These are phyloP conservation scores for Hydrolagus colliei DNA, from an alignment of 2,797 vertebrate species.

Conservation along the genomic window DNA sequence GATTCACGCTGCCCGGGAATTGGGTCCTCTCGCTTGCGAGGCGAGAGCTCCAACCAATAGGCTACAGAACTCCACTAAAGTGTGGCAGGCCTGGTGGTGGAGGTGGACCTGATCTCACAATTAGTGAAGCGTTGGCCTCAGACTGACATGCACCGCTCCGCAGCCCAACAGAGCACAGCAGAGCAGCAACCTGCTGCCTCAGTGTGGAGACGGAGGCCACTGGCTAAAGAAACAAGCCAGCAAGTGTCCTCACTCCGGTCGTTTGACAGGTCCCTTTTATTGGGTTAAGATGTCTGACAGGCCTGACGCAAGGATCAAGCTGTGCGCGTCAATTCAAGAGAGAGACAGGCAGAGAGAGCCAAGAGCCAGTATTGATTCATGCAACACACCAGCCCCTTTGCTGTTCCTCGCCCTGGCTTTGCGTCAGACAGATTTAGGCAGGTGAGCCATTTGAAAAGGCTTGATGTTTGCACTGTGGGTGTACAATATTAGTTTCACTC, in stretches of 20 bases:
- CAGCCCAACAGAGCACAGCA: too few relatives aligned
- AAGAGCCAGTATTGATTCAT: background rate
- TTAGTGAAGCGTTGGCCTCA: background rate
- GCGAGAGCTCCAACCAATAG: too few relatives aligned
- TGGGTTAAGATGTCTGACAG: background rate
- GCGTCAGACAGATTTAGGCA: background rate
- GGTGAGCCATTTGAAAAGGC: background rate
- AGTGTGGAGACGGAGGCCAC: background rate
- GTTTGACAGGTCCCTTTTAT: background rate
- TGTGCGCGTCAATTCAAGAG: too few relatives aligned
- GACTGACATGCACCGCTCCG: background rate
- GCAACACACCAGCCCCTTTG: background rate
- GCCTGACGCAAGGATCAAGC: too few relatives aligned
- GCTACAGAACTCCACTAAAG: too few relatives aligned
- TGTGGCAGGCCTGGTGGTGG: too few relatives aligned
- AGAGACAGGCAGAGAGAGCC: background rate
- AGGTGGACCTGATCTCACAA: background rate
- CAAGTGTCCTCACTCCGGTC: background rate
- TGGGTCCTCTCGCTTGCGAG: too few relatives aligned
- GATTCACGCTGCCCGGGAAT: too few relatives aligned
- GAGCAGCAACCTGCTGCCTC: background rate
- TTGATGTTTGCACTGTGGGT: background rate
- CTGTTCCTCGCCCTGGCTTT: background rate
- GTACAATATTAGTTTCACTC: background rate
- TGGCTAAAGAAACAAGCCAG: background rate